Evolutionary conservation across 2,113 vertebrate species (phyloP), one percentile per base, ranked within the genome.

Genomic region (Catharus fuscescens): DNA sequence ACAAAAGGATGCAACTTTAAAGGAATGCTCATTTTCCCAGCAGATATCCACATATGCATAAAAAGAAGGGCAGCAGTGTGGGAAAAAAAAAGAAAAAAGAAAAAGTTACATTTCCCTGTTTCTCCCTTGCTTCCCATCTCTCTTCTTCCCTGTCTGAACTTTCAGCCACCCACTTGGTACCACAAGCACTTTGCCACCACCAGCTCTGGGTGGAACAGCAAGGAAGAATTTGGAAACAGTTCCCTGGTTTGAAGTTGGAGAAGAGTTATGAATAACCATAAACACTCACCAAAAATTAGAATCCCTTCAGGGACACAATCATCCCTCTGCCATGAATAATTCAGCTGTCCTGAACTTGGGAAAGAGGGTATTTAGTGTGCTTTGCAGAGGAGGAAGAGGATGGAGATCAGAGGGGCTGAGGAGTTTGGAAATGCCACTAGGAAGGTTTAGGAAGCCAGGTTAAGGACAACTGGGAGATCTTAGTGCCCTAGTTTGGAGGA

Each of bases 261-360:
- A 66, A 65, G 18, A 94, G 52, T 36, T 66, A 28, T 60, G 67
- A 92, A 71, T 66, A 92, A 85, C 62, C 91, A 88, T 28, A 80
- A 92, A 24, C 42, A n/a, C 45, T 91, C 88, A 62, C 67, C 10
- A 40, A 90, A 90, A 86, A 86, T 80, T 85, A 92, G 79, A 88
- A 92, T 92, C 62, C 11, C 0, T 92, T 86, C 87, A 66, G 50
- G 71, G 78, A 90, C 29, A 47, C 54, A 76, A 87, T 81, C 31
- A 79, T 82, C 45, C 65, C 42, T 54, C 47, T 65, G 21, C 82
- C 74, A 78, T 66, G 74, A 91, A 88, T 73, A 83, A 95, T 77
- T 93, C 81, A 92, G 32, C 34, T 38, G 17, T 73, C 26, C 42
- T 76, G 59, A 78, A 80, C 45, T 19, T 82, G 74, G 66, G 40